Base-by-base conservation (phyloP, 2,888 invertebrate genomes). In the Agrochola litura region DNA sequence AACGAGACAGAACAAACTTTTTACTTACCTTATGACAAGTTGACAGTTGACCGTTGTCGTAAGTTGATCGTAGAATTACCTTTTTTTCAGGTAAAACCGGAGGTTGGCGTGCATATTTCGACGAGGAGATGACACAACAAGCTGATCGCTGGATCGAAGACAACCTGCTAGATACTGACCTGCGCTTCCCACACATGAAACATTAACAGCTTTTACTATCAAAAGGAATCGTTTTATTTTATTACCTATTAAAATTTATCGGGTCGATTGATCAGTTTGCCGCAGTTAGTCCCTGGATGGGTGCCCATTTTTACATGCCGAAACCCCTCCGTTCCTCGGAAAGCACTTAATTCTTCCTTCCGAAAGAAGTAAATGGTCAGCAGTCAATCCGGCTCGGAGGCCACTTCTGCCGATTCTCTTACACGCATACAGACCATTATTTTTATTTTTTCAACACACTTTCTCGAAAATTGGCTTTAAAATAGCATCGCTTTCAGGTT, bases 91-190 rank as follows among this genome's bases (percentile, higher is more conserved):
- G 85, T 46, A 79, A 79, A 49, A 16, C 77, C 0, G 85, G 85
- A 9, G 84, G 97, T 37, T 98, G 98, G 98, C 97, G 96, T 74
- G 97, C 97, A 6, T 97, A 97, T 86, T 98, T 98, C 89, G 97
- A 97, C 46, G 96, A 97, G 14, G 97, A 98, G 86, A 95, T 98
- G 86, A 96, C 96, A 72, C 91, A 93, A 66, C 94, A 97, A 83
- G 98, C 98, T 43, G 97, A 98, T 80, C 89, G 95, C 56, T 98
- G 98, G 98, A 97, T 98, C 58, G 92, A 93, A 12, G 94, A 97
- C 65, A 97, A 98, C 93, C 91, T 97, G 63, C 91, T 94, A 67
- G 94, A 94, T 46, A 97, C 85, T 5, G 85, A 85, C 60, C 73
- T 98, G 41, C 90, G 90, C 58, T 97, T 97, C 91, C 97, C 97